Evolutionary conservation across 2,797 vertebrate species (phyloP).

Genomic region (Arnoldichthys spilopterus): DNA sequence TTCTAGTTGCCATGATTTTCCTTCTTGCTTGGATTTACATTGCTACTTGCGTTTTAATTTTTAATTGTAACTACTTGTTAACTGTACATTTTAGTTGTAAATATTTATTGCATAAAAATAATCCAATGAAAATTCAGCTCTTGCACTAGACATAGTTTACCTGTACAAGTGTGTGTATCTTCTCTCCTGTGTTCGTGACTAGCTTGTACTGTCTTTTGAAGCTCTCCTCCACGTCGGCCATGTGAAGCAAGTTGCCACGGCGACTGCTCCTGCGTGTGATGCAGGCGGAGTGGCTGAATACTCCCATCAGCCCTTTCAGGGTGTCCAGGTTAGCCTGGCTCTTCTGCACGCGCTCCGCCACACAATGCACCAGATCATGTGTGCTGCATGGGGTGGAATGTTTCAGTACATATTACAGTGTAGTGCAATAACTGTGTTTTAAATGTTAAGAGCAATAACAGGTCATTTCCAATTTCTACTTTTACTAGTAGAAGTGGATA

Average conservation of each 20-base stretch:
- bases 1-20: too few species aligned
- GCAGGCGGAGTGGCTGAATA: conserved; percentile 71
- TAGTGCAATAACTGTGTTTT: background rate
- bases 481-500: too few species aligned
- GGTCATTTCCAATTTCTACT: background rate
- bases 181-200: conserved; percentile 70
- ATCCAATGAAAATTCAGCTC: too few species aligned
- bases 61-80: too few species aligned
- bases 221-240: conserved; percentile 72
- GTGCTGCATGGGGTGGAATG: conserved; percentile 25
- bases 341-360: conserved; percentile 74
- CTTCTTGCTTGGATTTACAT: too few species aligned
- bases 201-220: conserved; percentile 69
- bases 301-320: conserved; percentile 71
- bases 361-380: conserved; percentile 59
- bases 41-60: too few species aligned
- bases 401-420: too few species aligned
- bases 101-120: too few species aligned
- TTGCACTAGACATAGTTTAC: too few species aligned
- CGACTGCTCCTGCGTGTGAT: conserved; percentile 67
- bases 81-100: too few species aligned
- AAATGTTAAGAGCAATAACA: background rate
- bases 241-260: conserved; percentile 66
- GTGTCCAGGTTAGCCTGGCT: conserved; percentile 77
- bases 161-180: conserved; percentile 73